Conservation (phyloP, 2,888 invertebrate genomes). For the Orchestes rusci region DNA sequence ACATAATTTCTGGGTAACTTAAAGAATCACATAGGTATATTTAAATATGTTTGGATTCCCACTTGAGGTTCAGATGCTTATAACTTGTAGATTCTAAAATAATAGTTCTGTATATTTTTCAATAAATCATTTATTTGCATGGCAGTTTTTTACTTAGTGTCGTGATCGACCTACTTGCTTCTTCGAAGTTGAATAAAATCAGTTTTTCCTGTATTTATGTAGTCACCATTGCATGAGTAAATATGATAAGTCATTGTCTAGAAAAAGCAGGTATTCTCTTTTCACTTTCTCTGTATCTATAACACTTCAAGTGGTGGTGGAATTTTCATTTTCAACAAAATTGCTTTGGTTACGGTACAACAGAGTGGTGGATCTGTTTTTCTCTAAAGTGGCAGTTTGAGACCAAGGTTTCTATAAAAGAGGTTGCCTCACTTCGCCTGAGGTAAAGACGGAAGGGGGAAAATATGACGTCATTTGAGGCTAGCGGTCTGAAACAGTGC, state of each 20-base stretch:
- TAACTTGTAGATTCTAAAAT: too few relatives aligned
- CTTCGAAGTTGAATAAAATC: conserved; percentile 10
- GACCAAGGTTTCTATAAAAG: too few relatives aligned
- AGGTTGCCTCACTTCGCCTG: too few relatives aligned
- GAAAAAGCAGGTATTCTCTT: conserved; percentile 14
- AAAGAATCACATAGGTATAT: too few relatives aligned
- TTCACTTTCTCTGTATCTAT: conserved; percentile 13
- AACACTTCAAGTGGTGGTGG: conserved; percentile 23
- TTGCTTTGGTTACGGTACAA: conserved; percentile 15
- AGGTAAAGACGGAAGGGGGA: too few relatives aligned
- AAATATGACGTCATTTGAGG: too few relatives aligned
- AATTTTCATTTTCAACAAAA: conserved; percentile 28
- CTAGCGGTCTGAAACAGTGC: too few relatives aligned
- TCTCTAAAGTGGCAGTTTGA: too few relatives aligned
- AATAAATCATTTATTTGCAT: conserved; percentile 32
- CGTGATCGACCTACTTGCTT: conserved; percentile 15
- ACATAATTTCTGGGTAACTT: too few relatives aligned
- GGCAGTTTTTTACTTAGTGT: conserved; percentile 29
- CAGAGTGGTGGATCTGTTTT: too few relatives aligned
- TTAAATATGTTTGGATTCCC: too few relatives aligned
- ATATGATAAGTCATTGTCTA: conserved; percentile 1
- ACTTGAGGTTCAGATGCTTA: too few relatives aligned
- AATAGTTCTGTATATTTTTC: conserved; percentile 32
- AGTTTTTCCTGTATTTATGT: conserved; percentile 6
- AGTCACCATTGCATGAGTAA: conserved; percentile 6